phyloP scores from a whole-genome alignment of 2,797 vertebrate species.

The Sebastes hubbsi region DNA sequence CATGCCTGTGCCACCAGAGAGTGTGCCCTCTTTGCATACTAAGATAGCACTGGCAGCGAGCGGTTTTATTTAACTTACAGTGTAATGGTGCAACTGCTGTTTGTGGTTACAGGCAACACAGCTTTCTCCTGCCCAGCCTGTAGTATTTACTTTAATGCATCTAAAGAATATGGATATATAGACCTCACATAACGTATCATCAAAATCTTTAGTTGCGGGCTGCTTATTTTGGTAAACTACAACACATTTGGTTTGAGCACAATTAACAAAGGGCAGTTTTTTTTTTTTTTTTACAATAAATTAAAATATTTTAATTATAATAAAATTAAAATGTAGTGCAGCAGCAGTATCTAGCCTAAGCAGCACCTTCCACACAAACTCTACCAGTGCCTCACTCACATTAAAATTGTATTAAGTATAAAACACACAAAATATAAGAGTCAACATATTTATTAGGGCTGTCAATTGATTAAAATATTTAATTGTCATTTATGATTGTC shows the following conservation, averaged over 20 bases:
- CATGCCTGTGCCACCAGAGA: conserved; percentile 72
- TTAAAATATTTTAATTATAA: not conserved
- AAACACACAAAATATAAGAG: not conserved
- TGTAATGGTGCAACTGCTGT: conserved; percentile 31
- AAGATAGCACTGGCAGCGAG: conserved; percentile 49
- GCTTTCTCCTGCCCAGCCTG: not conserved
- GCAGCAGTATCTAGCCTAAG: not conserved
- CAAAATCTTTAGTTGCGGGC: not conserved
- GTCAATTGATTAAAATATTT: no score
- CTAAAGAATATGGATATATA: not conserved
- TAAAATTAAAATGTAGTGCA: not conserved
- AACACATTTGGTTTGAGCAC: not conserved
- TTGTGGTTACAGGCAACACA: conserved; percentile 19
- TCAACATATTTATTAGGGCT: not conserved
- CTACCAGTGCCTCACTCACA: not conserved
- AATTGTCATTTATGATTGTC: no score
- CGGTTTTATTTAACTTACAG: conserved; percentile 39
- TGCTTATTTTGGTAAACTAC: not conserved
- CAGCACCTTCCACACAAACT: not conserved
- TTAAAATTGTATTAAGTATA: not conserved
- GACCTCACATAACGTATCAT: not conserved
- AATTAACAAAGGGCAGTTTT: not conserved
- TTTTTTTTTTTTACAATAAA: not conserved
- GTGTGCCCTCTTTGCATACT: conserved; percentile 66
- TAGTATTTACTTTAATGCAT: not conserved